A percentile compares a stretch with the other conserved stretches of the same genome.
Conservation (phyloP, 2,888 invertebrate genomes). For the Taenaris catops region DNA sequence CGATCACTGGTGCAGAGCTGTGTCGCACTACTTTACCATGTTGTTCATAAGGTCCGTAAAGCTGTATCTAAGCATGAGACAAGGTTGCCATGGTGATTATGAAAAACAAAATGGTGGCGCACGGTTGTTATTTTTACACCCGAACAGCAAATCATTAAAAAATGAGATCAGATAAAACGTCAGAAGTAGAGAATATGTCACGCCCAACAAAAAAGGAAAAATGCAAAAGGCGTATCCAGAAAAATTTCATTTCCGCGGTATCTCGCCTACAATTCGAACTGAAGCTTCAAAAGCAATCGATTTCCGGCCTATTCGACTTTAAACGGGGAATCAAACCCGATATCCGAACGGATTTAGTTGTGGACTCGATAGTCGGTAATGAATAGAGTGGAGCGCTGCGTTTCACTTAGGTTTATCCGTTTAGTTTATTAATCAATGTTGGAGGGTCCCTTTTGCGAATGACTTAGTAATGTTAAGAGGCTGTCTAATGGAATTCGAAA, state of each 20-base stretch:
- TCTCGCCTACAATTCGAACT: slow-evolving; percentile 54
- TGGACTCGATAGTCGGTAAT: slow-evolving; percentile 60
- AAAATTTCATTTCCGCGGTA: slow-evolving; percentile 19
- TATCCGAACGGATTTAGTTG: slow-evolving; percentile 72
- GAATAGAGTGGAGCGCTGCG: slow-evolving; percentile 45
- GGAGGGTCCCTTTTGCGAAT: slow-evolving; percentile 7
- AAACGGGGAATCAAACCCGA: slow-evolving; percentile 75
- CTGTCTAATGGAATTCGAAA: slow-evolving; percentile 9
- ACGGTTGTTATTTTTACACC: too few relatives aligned
- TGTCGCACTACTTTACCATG: too few relatives aligned
- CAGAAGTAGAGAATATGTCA: too few relatives aligned
- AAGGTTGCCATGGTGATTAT: too few relatives aligned
- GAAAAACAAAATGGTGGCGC: too few relatives aligned
- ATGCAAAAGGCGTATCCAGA: slow-evolving; percentile 21
- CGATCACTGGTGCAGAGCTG: too few relatives aligned
- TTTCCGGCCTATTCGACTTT: slow-evolving; percentile 79
- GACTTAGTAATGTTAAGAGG: slow-evolving; percentile 13
- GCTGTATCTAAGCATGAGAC: too few relatives aligned
- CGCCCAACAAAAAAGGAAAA: too few relatives aligned
- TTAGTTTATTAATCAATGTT: slow-evolving; percentile 22
- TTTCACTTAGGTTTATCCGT: slow-evolving; percentile 26
- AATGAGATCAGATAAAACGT: too few relatives aligned
- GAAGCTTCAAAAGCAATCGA: slow-evolving; percentile 74
- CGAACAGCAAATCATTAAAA: too few relatives aligned
- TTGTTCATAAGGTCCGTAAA: too few relatives aligned